Percentiles rank a stretch among this genome's conserved stretches.
These are phyloP conservation scores for Eudyptes chrysolophus DNA, from an alignment of 2,113 vertebrate species.

Conservation along the genomic window DNA sequence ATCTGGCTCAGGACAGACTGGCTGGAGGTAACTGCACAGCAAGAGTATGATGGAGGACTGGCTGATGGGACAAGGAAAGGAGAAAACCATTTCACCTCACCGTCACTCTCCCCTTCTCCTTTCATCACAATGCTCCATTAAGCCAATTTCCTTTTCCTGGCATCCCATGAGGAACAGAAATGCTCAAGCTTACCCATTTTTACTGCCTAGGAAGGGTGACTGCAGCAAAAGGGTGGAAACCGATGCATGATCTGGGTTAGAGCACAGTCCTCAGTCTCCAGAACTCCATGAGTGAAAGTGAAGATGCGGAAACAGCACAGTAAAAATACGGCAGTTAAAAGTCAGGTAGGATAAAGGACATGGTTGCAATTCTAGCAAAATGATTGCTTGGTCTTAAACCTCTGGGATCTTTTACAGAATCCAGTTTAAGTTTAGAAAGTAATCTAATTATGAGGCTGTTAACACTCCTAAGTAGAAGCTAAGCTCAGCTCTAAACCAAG, in stretches of 20 bases:
- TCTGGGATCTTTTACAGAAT: conserved; percentile 30
- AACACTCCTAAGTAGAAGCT: conserved; percentile 45
- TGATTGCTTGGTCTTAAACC: conserved; percentile 1
- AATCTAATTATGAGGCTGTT: conserved; percentile 66
- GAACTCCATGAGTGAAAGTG: background rate
- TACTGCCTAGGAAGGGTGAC: background rate
- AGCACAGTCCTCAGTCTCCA: background rate
- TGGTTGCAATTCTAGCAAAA: background rate
- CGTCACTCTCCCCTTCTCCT: background rate
- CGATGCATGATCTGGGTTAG: background rate
- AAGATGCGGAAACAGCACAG: background rate
- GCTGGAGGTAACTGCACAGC: background rate
- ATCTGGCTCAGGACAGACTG: background rate
- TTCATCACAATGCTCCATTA: background rate
- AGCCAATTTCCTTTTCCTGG: background rate
- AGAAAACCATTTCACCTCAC: background rate
- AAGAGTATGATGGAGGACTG: background rate
- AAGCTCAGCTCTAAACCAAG: conserved; percentile 21
- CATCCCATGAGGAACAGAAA: background rate
- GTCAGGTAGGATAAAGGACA: background rate
- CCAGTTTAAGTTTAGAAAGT: conserved; percentile 40
- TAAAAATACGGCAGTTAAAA: background rate
- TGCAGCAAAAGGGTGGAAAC: background rate
- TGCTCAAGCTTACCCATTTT: background rate
- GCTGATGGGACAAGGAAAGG: background rate